Evolutionary conservation across 2,797 vertebrate genomes (phyloP).

Genomic region (Otolemur crassicaudatus): DNA sequence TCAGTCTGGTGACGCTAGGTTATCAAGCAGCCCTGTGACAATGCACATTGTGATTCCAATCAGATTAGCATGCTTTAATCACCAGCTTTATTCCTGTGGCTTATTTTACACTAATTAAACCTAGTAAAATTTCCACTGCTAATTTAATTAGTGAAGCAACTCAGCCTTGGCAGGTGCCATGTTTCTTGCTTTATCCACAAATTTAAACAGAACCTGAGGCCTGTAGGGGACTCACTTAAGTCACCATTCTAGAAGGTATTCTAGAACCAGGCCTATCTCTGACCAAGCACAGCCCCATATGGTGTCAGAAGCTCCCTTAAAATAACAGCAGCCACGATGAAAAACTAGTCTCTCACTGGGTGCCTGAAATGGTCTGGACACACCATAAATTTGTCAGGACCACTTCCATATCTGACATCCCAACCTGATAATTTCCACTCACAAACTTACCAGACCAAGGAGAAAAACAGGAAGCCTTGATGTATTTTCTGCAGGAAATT

Average conservation of each 20-base stretch:
- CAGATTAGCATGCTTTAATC: conserved; percentile 70
- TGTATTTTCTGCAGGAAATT: background rate
- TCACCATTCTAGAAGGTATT: background rate
- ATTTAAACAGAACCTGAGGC: conserved; percentile 30
- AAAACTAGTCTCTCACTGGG: background rate
- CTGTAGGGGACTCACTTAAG: background rate
- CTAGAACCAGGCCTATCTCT: background rate
- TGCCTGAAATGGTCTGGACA: background rate
- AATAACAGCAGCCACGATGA: background rate
- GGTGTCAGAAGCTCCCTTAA: background rate
- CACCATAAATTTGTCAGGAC: background rate
- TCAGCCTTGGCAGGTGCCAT: conserved; percentile 60
- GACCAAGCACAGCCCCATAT: background rate
- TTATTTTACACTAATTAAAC: conserved; percentile 75
- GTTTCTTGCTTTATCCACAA: conserved; percentile 48
- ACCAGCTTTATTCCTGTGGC: conserved; percentile 41
- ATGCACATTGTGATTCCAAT: conserved; percentile 58
- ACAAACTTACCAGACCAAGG: background rate
- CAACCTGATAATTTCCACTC: background rate
- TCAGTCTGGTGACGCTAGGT: background rate
- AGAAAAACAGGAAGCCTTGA: background rate
- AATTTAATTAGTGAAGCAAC: conserved; percentile 77
- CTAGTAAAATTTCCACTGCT: conserved; percentile 68
- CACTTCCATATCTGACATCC: background rate
- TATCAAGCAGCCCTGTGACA: conserved; percentile 2